Evolutionary conservation across 2,113 vertebrate species (phyloP).

Genomic region (Daphoenositta chrysoptera): DNA sequence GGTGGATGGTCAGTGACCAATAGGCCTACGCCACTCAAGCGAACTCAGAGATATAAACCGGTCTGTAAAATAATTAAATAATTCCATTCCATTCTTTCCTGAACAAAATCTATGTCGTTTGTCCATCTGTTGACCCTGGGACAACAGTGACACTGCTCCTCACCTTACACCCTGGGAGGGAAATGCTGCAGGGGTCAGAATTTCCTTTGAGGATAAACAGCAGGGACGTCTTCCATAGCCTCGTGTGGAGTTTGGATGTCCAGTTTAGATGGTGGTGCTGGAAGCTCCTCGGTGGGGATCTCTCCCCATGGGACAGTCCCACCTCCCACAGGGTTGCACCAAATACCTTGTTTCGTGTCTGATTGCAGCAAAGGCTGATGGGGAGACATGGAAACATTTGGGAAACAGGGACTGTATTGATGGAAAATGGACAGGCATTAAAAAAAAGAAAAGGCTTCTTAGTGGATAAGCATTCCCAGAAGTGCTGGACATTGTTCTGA

Average conservation of each 20-base stretch:
- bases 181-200: not conserved
- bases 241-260: fast-evolving
- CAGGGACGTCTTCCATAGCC: not conserved
- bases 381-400: not conserved
- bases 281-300: not conserved
- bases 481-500: not conserved
- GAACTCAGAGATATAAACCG: too few species aligned
- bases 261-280: not conserved
- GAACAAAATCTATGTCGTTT: too few species aligned
- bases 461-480: not conserved
- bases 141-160: too few species aligned
- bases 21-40: too few species aligned
- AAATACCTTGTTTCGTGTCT: fast-evolving
- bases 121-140: too few species aligned
- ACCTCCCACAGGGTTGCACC: not conserved
- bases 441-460: not conserved
- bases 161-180: not conserved
- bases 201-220: not conserved
- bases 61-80: too few species aligned
- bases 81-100: too few species aligned
- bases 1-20: too few species aligned
- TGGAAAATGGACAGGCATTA: not conserved
- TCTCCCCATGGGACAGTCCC: not conserved
- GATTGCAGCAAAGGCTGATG: not conserved
- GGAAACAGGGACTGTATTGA: not conserved